A percentile compares a stretch with the other conserved stretches of the same genome.
Evolutionary conservation across 2,888 invertebrate species (phyloP).

Genomic region (Nowickia ferox): DNA sequence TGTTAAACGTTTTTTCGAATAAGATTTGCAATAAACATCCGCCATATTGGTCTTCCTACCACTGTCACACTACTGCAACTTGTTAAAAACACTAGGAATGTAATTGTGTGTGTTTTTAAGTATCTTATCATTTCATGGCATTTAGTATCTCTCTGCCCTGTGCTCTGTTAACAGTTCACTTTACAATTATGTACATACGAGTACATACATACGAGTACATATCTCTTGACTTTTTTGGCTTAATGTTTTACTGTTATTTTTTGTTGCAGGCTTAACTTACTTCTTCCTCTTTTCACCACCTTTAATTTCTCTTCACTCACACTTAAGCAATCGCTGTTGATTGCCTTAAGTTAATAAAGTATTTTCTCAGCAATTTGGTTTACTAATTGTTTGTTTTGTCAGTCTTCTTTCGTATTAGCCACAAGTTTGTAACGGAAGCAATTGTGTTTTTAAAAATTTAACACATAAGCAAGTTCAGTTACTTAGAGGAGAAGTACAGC

Average conservation of each 20-base stretch:
- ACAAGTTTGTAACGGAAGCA: constrained; percentile 58
- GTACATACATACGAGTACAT: background rate
- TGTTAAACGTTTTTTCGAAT: background rate
- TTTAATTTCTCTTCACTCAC: background rate
- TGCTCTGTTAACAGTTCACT: background rate
- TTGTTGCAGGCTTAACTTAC: background rate
- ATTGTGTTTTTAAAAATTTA: background rate
- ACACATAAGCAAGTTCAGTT: background rate
- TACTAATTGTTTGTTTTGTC: constrained; percentile 66
- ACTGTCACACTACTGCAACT: background rate
- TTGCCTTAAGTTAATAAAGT: background rate
- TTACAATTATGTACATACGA: background rate
- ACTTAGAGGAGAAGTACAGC: constrained; percentile 23
- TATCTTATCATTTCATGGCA: constrained; percentile 24
- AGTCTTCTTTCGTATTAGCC: constrained; percentile 21
- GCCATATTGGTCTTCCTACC: constrained; percentile 65
- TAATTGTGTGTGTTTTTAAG: background rate
- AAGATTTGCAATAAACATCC: constrained; percentile 50
- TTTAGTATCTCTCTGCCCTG: constrained; percentile 15
- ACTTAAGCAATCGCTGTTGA: background rate
- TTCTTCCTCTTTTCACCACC: constrained; percentile 5
- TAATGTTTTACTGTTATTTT: background rate
- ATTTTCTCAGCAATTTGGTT: constrained; percentile 60
- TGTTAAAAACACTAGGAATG: background rate
- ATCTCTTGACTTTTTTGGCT: background rate